Percentiles rank a stretch among this genome's conserved stretches.
Conservation (phyloP, 2,113 vertebrate genomes). For the Serinus canaria region DNA sequence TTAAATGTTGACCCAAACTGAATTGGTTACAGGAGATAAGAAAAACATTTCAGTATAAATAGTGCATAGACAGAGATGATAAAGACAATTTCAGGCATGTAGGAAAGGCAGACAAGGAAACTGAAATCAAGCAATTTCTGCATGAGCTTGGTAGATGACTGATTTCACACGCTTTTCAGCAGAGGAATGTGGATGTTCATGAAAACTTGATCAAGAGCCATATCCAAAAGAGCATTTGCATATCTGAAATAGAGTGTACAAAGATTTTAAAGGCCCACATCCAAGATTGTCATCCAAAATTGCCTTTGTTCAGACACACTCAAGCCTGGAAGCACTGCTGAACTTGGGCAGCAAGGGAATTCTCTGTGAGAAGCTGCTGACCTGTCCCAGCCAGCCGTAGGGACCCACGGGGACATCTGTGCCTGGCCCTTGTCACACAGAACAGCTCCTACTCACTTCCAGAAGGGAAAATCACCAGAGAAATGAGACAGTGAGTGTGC, state of each 20-base stretch:
- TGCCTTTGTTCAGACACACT: conserved; percentile 3
- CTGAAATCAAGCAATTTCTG: conserved; percentile 43
- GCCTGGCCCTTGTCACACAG: neutral
- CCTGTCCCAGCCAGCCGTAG: neutral
- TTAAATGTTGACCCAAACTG: conserved; percentile 49
- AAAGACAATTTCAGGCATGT: conserved; percentile 47
- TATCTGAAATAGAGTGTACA: conserved; percentile 49
- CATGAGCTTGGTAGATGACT: conserved; percentile 43
- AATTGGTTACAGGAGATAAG: conserved; percentile 51
- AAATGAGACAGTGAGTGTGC: neutral
- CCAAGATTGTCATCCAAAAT: conserved; percentile 35
- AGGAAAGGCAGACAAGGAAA: conserved; percentile 41
- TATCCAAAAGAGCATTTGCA: conserved; percentile 47
- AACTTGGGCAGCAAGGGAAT: neutral
- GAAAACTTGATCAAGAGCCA: conserved; percentile 63
- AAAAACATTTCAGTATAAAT: conserved; percentile 50
- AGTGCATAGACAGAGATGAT: conserved; percentile 40
- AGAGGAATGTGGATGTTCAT: conserved; percentile 36
- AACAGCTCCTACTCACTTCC: neutral
- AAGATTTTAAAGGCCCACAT: conserved; percentile 54
- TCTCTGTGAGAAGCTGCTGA: neutral
- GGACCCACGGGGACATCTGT: neutral
- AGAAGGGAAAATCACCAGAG: neutral
- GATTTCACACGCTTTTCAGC: conserved; percentile 54
- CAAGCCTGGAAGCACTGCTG: neutral